A percentile compares a stretch with the other conserved stretches of the same genome.
These are phyloP conservation scores for Meliscaeva auricollis DNA, from an alignment of 2,888 invertebrate genomes.

Conservation along the genomic window DNA sequence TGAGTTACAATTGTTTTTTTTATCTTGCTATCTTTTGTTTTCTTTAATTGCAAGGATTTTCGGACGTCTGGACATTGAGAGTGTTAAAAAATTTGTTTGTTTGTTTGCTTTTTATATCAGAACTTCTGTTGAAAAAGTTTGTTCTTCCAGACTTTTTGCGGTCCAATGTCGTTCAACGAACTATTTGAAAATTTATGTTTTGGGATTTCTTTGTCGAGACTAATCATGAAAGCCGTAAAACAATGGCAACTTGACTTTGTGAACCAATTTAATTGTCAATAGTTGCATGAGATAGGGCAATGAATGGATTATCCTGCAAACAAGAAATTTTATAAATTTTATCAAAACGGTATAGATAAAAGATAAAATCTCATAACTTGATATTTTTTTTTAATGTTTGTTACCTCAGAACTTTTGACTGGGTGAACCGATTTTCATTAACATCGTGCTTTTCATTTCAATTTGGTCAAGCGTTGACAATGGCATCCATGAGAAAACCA, in stretches of 20 bases:
- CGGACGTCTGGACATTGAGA: conserved; percentile 50
- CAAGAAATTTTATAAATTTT: not conserved
- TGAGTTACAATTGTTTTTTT: conserved; percentile 48
- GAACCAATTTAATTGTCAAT: conserved; percentile 16
- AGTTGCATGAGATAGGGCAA: conserved; percentile 55
- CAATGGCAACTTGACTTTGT: conserved; percentile 25
- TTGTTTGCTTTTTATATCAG: conserved; percentile 42
- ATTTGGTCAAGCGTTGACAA: too few relatives aligned
- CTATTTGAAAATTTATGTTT: conserved; percentile 26
- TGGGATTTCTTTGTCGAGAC: conserved; percentile 10
- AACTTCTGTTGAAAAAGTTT: conserved; percentile 40
- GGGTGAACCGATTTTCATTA: too few relatives aligned
- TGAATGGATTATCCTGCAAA: conserved; percentile 14
- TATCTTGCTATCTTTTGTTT: conserved; percentile 9
- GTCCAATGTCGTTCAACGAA: conserved; percentile 48
- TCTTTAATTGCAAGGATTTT: conserved; percentile 65
- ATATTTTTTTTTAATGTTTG: too few relatives aligned
- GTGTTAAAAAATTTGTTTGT: conserved; percentile 40
- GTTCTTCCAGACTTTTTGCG: conserved; percentile 19
- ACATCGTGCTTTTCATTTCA: too few relatives aligned
- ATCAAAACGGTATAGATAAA: not conserved
- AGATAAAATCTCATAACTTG: too few relatives aligned
- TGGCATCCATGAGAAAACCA: too few relatives aligned
- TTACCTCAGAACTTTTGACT: too few relatives aligned
- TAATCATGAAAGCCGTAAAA: conserved; percentile 24